Conservation (phyloP, 2,888 invertebrate genomes). For the Luperina nickerlii region DNA sequence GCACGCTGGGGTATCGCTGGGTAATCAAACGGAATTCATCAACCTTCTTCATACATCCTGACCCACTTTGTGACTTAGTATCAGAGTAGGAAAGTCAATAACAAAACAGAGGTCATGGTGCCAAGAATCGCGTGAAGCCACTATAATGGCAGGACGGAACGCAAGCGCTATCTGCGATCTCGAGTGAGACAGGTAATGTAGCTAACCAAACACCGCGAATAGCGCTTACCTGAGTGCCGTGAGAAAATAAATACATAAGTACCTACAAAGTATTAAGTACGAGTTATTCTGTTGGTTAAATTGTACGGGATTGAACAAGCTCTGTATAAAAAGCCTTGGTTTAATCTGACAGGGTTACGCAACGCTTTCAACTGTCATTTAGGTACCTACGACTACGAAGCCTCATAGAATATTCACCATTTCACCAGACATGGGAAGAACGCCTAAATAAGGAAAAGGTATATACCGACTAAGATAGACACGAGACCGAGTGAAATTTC, state of each 20-base stretch:
- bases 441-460: slow-evolving; percentile 40
- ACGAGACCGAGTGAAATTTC: slow-evolving; percentile 4
- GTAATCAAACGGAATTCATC: slow-evolving; percentile 49
- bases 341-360: slow-evolving; percentile 35
- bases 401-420: slow-evolving; percentile 52
- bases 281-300: not conserved
- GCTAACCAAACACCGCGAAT: slow-evolving; percentile 53
- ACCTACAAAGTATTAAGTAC: not conserved
- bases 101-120: slow-evolving; percentile 82
- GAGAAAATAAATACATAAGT: slow-evolving; percentile 39
- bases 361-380: slow-evolving; percentile 37
- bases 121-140: slow-evolving; percentile 83
- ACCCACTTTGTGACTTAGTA: slow-evolving; percentile 67
- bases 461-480: slow-evolving; percentile 27
- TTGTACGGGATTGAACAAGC: slow-evolving; percentile 2
- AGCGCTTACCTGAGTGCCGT: slow-evolving; percentile 34
- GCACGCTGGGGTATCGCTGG: slow-evolving; percentile 6
- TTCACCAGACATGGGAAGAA: slow-evolving; percentile 28
- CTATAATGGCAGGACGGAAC: slow-evolving; percentile 78
- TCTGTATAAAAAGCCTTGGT: slow-evolving; percentile 33
- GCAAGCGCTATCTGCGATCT: slow-evolving; percentile 80
- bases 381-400: slow-evolving; percentile 35
- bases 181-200: slow-evolving; percentile 65
- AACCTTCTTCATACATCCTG: slow-evolving; percentile 63
- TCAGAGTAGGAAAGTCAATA: slow-evolving; percentile 81